Evolutionary conservation across 2,888 invertebrate species (phyloP).

Genomic region (Xestobium rufovillosum): DNA sequence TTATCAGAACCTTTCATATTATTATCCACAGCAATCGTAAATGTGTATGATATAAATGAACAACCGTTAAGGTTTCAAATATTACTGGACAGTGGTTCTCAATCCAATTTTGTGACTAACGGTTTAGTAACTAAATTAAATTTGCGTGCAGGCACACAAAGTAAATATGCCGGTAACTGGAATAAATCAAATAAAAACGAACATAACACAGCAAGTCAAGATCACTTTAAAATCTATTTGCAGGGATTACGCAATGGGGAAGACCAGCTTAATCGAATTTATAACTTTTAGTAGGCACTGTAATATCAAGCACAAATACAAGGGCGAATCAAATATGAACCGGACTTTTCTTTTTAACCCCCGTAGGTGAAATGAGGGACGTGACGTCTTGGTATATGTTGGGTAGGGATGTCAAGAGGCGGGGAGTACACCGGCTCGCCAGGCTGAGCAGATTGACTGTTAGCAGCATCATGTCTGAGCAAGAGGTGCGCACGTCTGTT

Average conservation of each 20-base stretch:
- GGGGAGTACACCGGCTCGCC: too few species aligned
- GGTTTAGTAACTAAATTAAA: constrained; percentile 10
- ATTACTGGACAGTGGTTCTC: constrained; percentile 7
- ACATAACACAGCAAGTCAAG: constrained; percentile 7
- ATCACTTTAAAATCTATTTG: constrained; percentile 6
- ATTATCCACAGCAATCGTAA: constrained; percentile 5
- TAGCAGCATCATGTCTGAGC: too few species aligned
- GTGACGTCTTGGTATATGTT: too few species aligned
- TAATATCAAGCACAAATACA: too few species aligned
- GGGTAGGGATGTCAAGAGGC: too few species aligned
- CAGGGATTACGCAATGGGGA: constrained; percentile 7
- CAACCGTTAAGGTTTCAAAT: constrained; percentile 1
- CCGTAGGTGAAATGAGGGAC: too few species aligned
- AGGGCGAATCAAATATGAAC: too few species aligned
- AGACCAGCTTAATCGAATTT: too few species aligned
- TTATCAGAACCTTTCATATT: not conserved
- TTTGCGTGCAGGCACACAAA: constrained; percentile 5
- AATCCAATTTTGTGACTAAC: constrained; percentile 8
- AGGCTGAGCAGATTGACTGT: too few species aligned
- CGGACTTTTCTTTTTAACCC: too few species aligned
- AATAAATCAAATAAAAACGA: constrained; percentile 16
- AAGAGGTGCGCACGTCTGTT: too few species aligned
- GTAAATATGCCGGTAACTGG: constrained; percentile 14
- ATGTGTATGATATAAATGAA: constrained; percentile 5
- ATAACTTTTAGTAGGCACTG: too few species aligned